Conservation (phyloP, 2,888 invertebrate species). For the Meganola albula region DNA sequence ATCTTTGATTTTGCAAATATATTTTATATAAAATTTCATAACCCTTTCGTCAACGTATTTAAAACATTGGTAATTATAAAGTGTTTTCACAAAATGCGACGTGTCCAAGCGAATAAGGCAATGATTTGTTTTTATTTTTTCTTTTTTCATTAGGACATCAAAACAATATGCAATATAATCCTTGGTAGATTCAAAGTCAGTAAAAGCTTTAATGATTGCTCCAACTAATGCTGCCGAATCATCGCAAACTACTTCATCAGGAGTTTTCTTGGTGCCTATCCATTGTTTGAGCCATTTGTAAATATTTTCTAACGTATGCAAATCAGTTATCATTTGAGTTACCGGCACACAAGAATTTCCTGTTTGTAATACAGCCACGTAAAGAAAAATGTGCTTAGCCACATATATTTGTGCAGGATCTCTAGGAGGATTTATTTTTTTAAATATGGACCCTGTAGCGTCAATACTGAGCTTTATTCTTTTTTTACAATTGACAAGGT, state of each 20-base stretch:
- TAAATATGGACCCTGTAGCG: not conserved
- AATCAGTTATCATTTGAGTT: conserved; percentile 5
- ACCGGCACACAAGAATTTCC: conserved; percentile 2
- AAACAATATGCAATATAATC: conserved; percentile 6
- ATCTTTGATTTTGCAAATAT: conserved; percentile 8
- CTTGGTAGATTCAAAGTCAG: conserved; percentile 7
- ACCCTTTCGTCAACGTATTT: conserved; percentile 8
- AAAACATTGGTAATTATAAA: conserved; percentile 9
- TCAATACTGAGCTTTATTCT: not conserved
- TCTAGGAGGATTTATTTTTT: not conserved
- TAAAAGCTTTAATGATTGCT: conserved; percentile 10
- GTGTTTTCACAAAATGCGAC: conserved; percentile 12
- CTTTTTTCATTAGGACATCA: conserved; percentile 1
- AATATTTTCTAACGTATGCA: conserved; percentile 6
- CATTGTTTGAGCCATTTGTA: conserved; percentile 9
- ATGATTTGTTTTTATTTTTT: conserved; percentile 1
- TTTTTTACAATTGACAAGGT: not conserved
- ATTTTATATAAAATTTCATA: conserved; percentile 9
- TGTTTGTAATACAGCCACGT: conserved; percentile 2
- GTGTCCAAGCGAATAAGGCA: conserved; percentile 11
- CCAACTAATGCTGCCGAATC: conserved; percentile 12
- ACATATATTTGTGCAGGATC: not conserved
- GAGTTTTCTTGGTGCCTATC: conserved; percentile 3
- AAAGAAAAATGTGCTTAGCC: conserved; percentile 1
- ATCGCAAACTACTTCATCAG: conserved; percentile 9